A percentile compares a stretch with the other conserved stretches of the same genome.
Evolutionary conservation across 92 coral and sea anemone species (phyloP).

Genomic region (Palythoa grandis): DNA sequence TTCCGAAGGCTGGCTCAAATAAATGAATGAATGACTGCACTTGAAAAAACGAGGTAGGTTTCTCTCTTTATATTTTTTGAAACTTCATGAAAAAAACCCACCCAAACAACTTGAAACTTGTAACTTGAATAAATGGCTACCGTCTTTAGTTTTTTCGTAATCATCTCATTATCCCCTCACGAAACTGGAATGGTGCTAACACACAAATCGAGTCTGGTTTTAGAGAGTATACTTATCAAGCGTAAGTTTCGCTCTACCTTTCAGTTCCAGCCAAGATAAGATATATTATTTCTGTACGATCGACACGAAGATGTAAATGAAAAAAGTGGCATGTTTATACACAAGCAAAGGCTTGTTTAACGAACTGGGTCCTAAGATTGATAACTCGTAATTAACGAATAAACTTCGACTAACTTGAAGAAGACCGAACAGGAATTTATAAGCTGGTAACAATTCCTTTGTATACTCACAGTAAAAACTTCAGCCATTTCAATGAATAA

Average conservation of each 20-base stretch:
- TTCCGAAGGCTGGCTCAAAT: not conserved
- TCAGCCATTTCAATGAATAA: not conserved
- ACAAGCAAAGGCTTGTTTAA: slow-evolving; percentile 19
- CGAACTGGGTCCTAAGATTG: not conserved
- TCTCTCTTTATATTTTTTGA: not conserved
- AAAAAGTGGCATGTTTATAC: slow-evolving; percentile 41
- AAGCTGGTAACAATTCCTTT: not conserved
- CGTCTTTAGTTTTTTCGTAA: slow-evolving; percentile 18
- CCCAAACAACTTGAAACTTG: slow-evolving; percentile 2
- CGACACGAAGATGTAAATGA: slow-evolving; percentile 4
- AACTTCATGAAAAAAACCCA: not conserved
- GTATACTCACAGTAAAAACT: not conserved
- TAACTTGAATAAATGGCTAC: slow-evolving; percentile 11
- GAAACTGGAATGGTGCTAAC: slow-evolving; percentile 20
- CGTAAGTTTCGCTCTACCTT: not conserved
- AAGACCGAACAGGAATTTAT: not conserved
- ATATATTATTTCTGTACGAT: not conserved
- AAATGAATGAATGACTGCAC: slow-evolving; percentile 1
- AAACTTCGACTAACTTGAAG: slow-evolving; percentile 18
- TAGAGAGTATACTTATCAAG: not conserved
- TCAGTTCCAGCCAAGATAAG: not conserved
- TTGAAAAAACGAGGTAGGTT: slow-evolving; percentile 22
- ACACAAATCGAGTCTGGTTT: not conserved
- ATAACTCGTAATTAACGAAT: slow-evolving; percentile 45
- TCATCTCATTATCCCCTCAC: slow-evolving; percentile 42